Percentiles rank a stretch among this genome's conserved stretches.
Evolutionary conservation across 2,888 invertebrate species (phyloP).

Genomic region (Eremobia ochroleuca): DNA sequence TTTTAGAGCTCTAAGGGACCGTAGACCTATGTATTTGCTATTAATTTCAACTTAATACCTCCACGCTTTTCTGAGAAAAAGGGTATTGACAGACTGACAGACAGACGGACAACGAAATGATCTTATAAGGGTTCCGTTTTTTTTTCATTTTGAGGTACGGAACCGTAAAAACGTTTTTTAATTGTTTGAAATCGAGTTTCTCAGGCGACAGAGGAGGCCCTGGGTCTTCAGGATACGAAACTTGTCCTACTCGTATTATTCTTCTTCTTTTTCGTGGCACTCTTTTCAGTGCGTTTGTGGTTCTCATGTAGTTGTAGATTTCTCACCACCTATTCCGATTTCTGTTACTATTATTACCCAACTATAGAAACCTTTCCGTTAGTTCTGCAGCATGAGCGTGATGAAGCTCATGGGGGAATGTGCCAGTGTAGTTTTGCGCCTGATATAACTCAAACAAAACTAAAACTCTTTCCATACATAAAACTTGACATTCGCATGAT

Average conservation of each 20-base stretch:
- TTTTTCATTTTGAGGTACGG: neutral
- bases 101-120: neutral
- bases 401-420: neutral
- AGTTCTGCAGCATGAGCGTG: neutral
- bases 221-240: neutral
- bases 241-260: neutral
- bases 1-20: no score
- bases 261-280: no score
- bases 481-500: constrained; percentile 57
- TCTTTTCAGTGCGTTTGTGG: no score
- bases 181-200: neutral
- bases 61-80: neutral
- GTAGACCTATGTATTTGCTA: neutral
- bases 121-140: neutral
- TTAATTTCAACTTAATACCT: neutral
- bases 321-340: no score
- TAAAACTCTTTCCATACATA: constrained; percentile 17
- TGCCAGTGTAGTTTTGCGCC: no score
- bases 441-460: constrained; percentile 18
- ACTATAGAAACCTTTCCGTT: neutral
- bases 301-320: no score
- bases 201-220: neutral
- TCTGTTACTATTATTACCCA: neutral
- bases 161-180: neutral
- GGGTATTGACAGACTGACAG: neutral